phyloP scores from a whole-genome alignment of 2,888 invertebrate species.

The Cephus rjabovi region DNA sequence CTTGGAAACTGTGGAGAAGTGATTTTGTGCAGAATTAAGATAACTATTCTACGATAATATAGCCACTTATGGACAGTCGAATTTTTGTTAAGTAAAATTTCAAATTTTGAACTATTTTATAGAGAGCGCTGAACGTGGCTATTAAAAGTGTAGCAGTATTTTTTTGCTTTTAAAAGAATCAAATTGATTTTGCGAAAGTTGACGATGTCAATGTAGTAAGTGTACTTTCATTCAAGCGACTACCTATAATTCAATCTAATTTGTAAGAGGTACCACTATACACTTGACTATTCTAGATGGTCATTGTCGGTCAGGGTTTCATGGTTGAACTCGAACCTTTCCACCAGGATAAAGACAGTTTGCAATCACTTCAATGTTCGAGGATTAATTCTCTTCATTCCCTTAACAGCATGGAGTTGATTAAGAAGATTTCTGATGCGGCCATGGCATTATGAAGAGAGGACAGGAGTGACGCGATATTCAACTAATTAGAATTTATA shows the following conservation, averaged over 20 bases:
- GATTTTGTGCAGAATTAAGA: neutral
- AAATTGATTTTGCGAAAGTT: neutral
- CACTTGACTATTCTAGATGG: slow-evolving; percentile 31
- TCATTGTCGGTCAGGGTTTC: slow-evolving; percentile 35
- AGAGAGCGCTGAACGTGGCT: neutral
- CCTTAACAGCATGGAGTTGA: neutral
- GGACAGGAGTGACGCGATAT: neutral
- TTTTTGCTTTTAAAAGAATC: neutral
- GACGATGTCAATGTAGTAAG: neutral
- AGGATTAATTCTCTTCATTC: neutral
- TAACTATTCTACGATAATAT: neutral
- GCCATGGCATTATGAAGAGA: neutral
- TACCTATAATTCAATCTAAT: neutral
- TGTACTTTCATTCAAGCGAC: neutral
- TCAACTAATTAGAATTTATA: neutral
- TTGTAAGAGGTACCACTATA: slow-evolving; percentile 29
- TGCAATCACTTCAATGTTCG: neutral
- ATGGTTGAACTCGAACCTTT: slow-evolving; percentile 1
- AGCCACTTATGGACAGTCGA: neutral
- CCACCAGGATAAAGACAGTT: neutral
- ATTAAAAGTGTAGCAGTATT: neutral
- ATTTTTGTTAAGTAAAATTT: neutral
- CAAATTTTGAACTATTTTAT: neutral
- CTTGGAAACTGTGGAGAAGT: neutral
- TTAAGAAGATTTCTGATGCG: neutral